Evolutionary conservation across 1,140 invertebrate genomes (phyloP).

Genomic region (Aphidius gifuensis): DNA sequence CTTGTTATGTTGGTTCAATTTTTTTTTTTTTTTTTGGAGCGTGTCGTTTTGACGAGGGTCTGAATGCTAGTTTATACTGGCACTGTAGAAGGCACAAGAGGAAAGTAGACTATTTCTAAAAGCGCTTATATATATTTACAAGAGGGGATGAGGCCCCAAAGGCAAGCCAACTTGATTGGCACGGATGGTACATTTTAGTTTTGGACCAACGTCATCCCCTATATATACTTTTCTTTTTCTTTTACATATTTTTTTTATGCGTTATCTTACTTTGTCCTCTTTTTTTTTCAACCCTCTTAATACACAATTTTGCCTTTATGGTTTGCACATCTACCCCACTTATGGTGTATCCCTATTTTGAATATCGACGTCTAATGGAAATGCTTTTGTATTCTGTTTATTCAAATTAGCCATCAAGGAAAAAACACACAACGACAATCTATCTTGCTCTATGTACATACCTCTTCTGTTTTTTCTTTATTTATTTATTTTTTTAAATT

Average conservation of each 20-base stretch:
- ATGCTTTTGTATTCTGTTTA: conserved; percentile 23
- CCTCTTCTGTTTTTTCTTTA: neutral
- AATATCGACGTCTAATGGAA: conserved; percentile 29
- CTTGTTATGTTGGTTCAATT: neutral
- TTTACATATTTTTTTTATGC: conserved; percentile 1
- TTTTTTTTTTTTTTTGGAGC: neutral
- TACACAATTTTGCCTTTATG: no score
- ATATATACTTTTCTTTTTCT: neutral
- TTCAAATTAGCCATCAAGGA: conserved; percentile 20
- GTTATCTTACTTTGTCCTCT: neutral
- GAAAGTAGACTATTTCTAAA: conserved; percentile 3
- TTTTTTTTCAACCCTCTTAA: no score
- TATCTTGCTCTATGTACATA: neutral
- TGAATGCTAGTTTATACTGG: conserved; percentile 1
- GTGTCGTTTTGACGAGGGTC: conserved; percentile 22
- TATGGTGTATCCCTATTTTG: conserved; percentile 21
- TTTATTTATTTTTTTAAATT: no score
- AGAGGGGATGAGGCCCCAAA: neutral
- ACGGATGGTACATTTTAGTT: conserved; percentile 14
- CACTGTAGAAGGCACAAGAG: neutral
- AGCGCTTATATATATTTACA: neutral
- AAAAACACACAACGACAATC: neutral
- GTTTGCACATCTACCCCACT: no score
- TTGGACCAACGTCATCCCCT: conserved; percentile 5
- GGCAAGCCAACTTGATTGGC: conserved; percentile 11